Conservation (phyloP, 2,113 vertebrate species). For the Epinephelus moara region DNA sequence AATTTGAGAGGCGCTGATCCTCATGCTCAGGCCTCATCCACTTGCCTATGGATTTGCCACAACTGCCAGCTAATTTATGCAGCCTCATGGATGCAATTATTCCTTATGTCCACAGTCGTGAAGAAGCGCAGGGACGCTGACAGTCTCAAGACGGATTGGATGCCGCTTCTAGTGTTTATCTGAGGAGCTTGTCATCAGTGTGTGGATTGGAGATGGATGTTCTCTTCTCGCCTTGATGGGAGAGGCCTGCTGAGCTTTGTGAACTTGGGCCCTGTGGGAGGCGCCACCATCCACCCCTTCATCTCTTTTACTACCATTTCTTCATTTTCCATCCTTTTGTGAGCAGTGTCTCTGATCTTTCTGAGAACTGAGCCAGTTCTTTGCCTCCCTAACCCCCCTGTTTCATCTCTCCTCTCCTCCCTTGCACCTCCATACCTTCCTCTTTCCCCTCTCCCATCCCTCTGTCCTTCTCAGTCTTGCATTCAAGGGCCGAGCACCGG, state of each 20-base stretch:
- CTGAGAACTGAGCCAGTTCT: slow-evolving; percentile 25
- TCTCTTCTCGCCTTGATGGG: slow-evolving; percentile 18
- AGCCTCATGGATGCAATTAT: slow-evolving; percentile 81
- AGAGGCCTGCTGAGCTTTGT: slow-evolving; percentile 50
- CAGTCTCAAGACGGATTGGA: slow-evolving; percentile 60
- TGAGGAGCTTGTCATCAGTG: slow-evolving; percentile 60
- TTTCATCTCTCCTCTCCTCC: slow-evolving; percentile 19
- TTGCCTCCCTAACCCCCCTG: neutral
- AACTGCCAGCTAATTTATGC: slow-evolving; percentile 79
- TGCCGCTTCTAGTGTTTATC: slow-evolving; percentile 64
- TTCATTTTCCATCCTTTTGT: slow-evolving; percentile 37
- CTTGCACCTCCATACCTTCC: slow-evolving; percentile 1
- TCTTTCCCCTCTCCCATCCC: slow-evolving; percentile 1
- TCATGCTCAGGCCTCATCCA: slow-evolving; percentile 49
- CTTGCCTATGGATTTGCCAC: slow-evolving; percentile 67
- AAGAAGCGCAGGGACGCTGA: slow-evolving; percentile 36
- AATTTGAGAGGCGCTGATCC: slow-evolving; percentile 67
- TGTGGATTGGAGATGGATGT: slow-evolving; percentile 62
- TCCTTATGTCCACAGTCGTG: slow-evolving; percentile 62
- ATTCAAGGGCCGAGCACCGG: slow-evolving; percentile 22
- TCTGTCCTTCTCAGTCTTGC: slow-evolving; percentile 15
- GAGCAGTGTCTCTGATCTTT: slow-evolving; percentile 25
- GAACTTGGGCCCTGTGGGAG: slow-evolving; percentile 40
- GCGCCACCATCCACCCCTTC: slow-evolving; percentile 23
- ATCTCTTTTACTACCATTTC: slow-evolving; percentile 25